Base-by-base conservation (phyloP, 2,888 invertebrate species). In the Agonopterix subpropinquella region DNA sequence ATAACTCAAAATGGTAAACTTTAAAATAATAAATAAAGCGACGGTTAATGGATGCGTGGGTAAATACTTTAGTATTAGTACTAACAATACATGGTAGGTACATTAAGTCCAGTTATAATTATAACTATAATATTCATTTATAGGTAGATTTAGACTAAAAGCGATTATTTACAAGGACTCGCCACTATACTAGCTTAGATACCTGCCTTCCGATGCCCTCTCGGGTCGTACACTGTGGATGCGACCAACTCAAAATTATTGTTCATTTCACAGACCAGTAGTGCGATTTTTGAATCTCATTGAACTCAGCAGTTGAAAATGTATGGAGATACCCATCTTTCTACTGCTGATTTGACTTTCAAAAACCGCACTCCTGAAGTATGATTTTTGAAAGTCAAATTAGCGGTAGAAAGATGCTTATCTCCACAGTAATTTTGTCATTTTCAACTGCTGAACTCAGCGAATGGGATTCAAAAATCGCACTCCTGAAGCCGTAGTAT, bases 111-210 rank as follows among this genome's bases (percentile, higher is more conserved):
- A 65, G 64, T 70, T 70, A 73, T 61, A 45, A 45, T 37, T 66
- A 67, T 74, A 65, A 71, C 65, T 56, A 64, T 67, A 63, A 59
- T 67, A 42, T 67, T 70, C 67, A 65, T 65, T 28, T 70, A 68
- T 70, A 69, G 60, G 70, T n/a, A 10, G 28, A 18, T 74, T 74
- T 76, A 77, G 54, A 75, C 79, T 86, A 85, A 67, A 82, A 83
- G 85, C 83, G 67, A 77, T 64, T 85, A 86, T 85, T 77, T 86
- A 86, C 85, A 85, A 71, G 68, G 74, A 75, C 80, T 74, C 73
- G 70, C 73, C 77, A 68, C 76, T 69, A 73, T 70, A 68, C 79
- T 75, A 76, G 74, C 78, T 79, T 77, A n/a, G 57, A 69, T 64
- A 76, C 79, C 78, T 79, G 76, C 82, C 75, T 75, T 67, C 76